phyloP scores from a whole-genome alignment of 1,140 invertebrate genomes.

The Cepaea nemoralis region DNA sequence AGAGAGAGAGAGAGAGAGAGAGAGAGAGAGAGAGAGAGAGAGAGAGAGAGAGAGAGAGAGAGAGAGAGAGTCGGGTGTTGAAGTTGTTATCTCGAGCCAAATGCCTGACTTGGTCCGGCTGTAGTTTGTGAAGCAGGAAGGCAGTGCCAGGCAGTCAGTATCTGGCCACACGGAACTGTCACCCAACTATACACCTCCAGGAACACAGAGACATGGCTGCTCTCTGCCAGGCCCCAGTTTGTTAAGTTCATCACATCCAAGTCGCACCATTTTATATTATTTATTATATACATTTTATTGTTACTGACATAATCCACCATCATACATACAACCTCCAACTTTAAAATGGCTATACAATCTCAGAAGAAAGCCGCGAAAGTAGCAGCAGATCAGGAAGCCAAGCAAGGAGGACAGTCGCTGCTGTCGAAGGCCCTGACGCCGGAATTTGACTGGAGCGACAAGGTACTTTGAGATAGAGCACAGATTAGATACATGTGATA shows the following conservation, averaged over 20 bases:
- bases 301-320: no score
- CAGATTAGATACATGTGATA: no score
- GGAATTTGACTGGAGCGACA: conserved; percentile 4
- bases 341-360: background rate
- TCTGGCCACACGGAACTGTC: background rate
- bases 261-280: background rate
- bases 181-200: background rate
- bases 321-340: no score
- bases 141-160: background rate
- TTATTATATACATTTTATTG: no score
- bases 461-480: background rate
- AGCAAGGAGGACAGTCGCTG: background rate
- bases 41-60: background rate
- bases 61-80: background rate
- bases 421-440: conserved; percentile 13
- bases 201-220: background rate
- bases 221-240: background rate
- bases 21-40: no score
- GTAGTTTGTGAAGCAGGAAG: background rate
- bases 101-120: background rate
- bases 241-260: background rate
- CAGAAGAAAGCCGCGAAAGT: background rate
- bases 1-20: no score
- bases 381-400: background rate
- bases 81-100: background rate